phyloP scores from a whole-genome alignment of 2,888 invertebrate genomes.

The Calameuta pallipes region DNA sequence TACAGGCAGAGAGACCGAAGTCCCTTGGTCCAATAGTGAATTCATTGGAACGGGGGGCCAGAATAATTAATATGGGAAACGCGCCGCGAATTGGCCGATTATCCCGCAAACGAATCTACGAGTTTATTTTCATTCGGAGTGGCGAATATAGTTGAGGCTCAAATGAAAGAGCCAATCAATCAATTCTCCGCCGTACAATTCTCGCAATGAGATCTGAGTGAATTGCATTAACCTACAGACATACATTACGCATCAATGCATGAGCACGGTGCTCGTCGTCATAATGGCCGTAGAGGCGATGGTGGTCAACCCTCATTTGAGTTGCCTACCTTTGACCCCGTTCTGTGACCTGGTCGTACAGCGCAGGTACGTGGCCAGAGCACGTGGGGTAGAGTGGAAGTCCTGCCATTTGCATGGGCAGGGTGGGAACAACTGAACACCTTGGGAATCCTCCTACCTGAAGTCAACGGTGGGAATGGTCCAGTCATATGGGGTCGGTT shows the following conservation, averaged over 20 bases:
- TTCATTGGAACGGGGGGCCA: no score
- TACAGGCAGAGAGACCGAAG: no score
- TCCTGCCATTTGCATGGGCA: no score
- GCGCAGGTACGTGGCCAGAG: no score
- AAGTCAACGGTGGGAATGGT: no score
- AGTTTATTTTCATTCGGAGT: conserved; percentile 12
- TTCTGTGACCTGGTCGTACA: not conserved
- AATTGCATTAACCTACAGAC: conserved; percentile 66
- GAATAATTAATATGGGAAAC: no score
- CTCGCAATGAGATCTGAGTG: conserved; percentile 63
- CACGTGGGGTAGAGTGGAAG: no score
- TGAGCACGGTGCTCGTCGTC: conserved; percentile 37
- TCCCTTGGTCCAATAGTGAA: no score
- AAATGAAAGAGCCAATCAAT: conserved; percentile 62
- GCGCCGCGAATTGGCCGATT: not conserved
- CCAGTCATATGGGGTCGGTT: no score
- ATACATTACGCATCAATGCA: conserved; percentile 57
- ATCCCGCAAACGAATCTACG: not conserved
- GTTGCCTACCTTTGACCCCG: conserved; percentile 13
- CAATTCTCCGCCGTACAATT: conserved; percentile 61
- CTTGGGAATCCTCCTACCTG: no score
- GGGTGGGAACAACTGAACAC: no score
- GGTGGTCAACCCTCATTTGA: conserved; percentile 33
- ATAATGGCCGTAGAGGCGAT: conserved; percentile 32
- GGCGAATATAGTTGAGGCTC: conserved; percentile 20